Base-by-base conservation (phyloP, 2,113 vertebrate species). In the Pseudopodoces humilis region DNA sequence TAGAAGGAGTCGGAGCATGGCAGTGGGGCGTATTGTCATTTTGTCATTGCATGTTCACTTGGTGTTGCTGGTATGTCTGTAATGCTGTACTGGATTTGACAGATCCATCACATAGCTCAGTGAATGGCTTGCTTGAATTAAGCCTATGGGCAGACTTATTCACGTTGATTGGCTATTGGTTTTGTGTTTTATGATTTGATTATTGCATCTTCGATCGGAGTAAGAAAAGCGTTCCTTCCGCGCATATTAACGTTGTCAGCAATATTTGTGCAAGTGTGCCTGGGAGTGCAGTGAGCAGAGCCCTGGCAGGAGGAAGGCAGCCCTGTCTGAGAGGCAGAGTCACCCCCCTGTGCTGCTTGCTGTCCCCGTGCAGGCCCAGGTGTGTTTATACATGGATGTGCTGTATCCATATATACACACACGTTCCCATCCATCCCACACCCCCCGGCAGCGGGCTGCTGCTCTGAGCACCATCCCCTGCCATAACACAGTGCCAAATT, bases 51-150 rank as follows among this genome's bases (percentile, higher is more conserved):
- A 98, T 98, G 97, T 96, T 96, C 95, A 97, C 96, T 94, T 59
- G 97, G 60, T 98, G 97, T 98, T 96, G 97, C 97, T 97, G 96
- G 95, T 97, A 96, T 98, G 97, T 98, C 90, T 92, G 97, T 97
- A 96, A 87, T 62, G 89, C 77, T 96, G 79, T 94, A 88, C 94
- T 77, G 96, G 97, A 60, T 96, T 95, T 46, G 94, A 97, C 86
- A 90, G 97, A 97, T 86, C 95, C 98, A 98, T 98, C 97, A 96
- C 98, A 97, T 95, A 98, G 97, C 97, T 97, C 96, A 67, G 85
- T 94, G 98, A 98, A 98, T 98, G 98, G 98, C 98, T 98, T 98
- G 98, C 98, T 98, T 98, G 98, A 97, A 94, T 86, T 89, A 95
- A 97, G 97, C 97, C 97, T 92, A 93, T 91, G 97, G 96, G 94